phyloP scores from a whole-genome alignment of 2,888 invertebrate genomes.

The Pycnomerus fuliginosus region DNA sequence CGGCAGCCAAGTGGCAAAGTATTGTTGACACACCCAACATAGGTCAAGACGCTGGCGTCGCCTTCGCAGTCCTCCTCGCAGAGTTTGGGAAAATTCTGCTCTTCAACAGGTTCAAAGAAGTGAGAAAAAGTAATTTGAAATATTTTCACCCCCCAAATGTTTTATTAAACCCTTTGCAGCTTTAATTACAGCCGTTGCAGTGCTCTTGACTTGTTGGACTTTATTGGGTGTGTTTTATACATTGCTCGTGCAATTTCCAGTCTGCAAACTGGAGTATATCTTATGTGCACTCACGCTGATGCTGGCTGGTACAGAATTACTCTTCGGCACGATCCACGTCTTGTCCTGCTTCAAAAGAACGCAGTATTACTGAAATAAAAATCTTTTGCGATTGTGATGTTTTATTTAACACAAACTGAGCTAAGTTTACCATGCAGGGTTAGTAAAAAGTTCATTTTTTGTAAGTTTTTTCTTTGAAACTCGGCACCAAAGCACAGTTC shows the following conservation, averaged over 20 bases:
- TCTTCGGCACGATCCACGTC: conserved; percentile 37
- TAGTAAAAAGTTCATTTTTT: too few species aligned
- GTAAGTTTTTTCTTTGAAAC: too few species aligned
- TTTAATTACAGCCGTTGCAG: conserved; percentile 34
- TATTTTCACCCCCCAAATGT: neutral
- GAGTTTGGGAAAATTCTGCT: conserved; percentile 40
- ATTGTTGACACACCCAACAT: conserved; percentile 36
- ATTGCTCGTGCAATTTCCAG: conserved; percentile 37
- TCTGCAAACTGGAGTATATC: conserved; percentile 40
- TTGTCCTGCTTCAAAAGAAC: conserved; percentile 36
- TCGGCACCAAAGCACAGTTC: too few species aligned
- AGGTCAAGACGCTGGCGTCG: conserved; percentile 36
- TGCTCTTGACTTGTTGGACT: conserved; percentile 36
- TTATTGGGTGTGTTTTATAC: conserved; percentile 35
- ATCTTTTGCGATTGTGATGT: neutral
- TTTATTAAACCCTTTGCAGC: conserved; percentile 31
- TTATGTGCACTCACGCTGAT: conserved; percentile 35
- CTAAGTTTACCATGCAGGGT: too few species aligned
- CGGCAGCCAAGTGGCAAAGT: conserved; percentile 37
- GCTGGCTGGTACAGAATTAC: conserved; percentile 36
- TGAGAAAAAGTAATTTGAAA: conserved; percentile 39
- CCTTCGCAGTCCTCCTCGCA: conserved; percentile 32
- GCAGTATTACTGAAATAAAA: conserved; percentile 32
- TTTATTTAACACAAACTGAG: neutral
- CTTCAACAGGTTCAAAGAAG: conserved; percentile 37